Evolutionary conservation across 2,797 vertebrate species (phyloP), one percentile per base, ranked within the genome.

Genomic region (Kryptopterus vitreolus): DNA sequence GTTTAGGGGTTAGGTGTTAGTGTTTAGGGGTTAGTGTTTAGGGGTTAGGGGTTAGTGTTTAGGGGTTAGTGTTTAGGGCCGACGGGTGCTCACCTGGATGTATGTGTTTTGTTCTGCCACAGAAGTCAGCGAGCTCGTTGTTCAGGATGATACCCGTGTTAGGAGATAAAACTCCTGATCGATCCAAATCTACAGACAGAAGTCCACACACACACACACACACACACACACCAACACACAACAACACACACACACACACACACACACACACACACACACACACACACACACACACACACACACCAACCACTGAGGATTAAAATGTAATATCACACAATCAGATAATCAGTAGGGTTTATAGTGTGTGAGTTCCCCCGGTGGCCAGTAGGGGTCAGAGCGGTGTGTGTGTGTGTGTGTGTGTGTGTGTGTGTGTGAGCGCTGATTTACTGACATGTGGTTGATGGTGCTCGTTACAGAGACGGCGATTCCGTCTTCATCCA

Each of bases 391-490:
- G 66, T 13, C 24, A 0, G 26, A n/a, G 1, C 26, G 16, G 6
- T 55, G n/a, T 35, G 24, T 26, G 13, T 24, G 6, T 4, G 12
- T 31, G n/a, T 29, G n/a, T n/a, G n/a, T n/a, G 5, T 55, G 22
- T 33, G n/a, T 24, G 20, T n/a, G 4, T 4, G 13, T 33, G n/a
- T 31, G 10, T 43, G 0, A 43, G 38, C 6, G 38, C 7, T 10
- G 38, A 22, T 38, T 20, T 18, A 93, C 96, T 92, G 89, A 98
- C 98, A 96, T 91, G 69, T 89, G 86, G 89, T 98, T 98, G 93
- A 98, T 97, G 92, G 94, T 95, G 93, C 97, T 99, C 90, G 96
- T 98, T 86, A 93, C 97, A 0, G 98, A 94, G 69, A 96, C 96
- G 0, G 95, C 95, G 0, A 91, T 95, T 55, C 96, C 97, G 0